Percentiles rank a stretch among this genome's conserved stretches.
These are phyloP conservation scores for Agrochola macilenta DNA, from an alignment of 2,888 invertebrate species.

Conservation along the genomic window DNA sequence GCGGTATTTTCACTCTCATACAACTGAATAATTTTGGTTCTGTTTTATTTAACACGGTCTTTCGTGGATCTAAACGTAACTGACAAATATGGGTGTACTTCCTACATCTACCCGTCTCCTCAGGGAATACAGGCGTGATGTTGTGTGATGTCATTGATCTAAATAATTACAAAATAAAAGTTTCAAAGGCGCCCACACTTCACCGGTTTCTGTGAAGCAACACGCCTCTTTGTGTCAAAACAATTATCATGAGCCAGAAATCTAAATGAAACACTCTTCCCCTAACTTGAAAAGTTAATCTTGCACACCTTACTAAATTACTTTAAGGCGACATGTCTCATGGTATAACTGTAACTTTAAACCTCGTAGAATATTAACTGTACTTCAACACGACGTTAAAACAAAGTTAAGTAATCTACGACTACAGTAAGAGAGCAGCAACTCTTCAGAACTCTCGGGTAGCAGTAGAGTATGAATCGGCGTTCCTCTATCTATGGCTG, in stretches of 20 bases:
- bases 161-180: not conserved
- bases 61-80: not conserved
- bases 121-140: not conserved
- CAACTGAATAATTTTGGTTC: not conserved
- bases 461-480: not conserved
- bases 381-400: not conserved
- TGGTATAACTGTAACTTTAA: not conserved
- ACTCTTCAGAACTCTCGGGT: not conserved
- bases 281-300: not conserved
- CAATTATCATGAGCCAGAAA: not conserved
- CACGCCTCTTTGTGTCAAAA: too few relatives aligned
- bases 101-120: not conserved
- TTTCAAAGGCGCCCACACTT: too few relatives aligned
- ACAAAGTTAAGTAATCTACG: not conserved
- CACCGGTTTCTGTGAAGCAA: too few relatives aligned
- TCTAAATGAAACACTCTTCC: not conserved
- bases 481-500: not conserved
- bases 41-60: not conserved
- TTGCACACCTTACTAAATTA: not conserved
- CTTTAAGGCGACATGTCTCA: not conserved
- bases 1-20: not conserved
- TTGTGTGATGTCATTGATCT: not conserved
- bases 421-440: not conserved
- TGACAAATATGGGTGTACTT: not conserved
- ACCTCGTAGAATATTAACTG: conserved; percentile 6